A percentile compares a stretch with the other conserved stretches of the same genome.
Evolutionary conservation across 37 sponge, comb jelly and placozoan genomes (phyloP).

Genomic region (Hexactinellida sp.): DNA sequence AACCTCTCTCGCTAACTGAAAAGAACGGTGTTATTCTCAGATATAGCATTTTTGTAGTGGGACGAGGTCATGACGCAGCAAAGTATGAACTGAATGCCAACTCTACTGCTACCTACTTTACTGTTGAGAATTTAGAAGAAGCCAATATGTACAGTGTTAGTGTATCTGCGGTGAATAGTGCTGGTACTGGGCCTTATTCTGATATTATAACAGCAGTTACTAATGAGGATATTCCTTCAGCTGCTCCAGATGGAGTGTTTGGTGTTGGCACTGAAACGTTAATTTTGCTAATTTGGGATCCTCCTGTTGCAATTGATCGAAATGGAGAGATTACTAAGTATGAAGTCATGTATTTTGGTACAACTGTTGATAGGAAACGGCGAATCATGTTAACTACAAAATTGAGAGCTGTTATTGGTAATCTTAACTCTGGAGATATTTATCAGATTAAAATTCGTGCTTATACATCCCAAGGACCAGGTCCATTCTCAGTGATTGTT

Average conservation of each 20-base stretch:
- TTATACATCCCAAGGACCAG: not conserved
- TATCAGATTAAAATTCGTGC: not conserved
- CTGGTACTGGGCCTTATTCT: not conserved
- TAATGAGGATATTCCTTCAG: not conserved
- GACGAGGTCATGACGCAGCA: not conserved
- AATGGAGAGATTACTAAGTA: not conserved
- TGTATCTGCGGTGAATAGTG: not conserved
- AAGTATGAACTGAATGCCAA: not conserved
- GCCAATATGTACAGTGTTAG: not conserved
- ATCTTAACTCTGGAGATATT: not conserved
- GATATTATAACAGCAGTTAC: not conserved
- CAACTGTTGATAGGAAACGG: not conserved
- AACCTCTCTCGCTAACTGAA: not conserved
- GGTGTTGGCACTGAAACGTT: not conserved
- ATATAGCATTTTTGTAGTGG: not conserved
- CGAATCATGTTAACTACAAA: not conserved
- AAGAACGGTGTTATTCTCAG: not conserved
- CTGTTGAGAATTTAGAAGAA: not conserved
- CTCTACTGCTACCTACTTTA: constrained; percentile 1
- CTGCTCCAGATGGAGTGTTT: not conserved
- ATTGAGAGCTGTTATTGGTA: not conserved
- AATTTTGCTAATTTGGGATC: not conserved
- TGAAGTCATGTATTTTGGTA: not conserved
- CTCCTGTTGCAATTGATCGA: not conserved
- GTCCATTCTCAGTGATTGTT: not conserved